Base-by-base conservation (phyloP, 2,113 vertebrate genomes). In the Zosterops hypoxanthus region DNA sequence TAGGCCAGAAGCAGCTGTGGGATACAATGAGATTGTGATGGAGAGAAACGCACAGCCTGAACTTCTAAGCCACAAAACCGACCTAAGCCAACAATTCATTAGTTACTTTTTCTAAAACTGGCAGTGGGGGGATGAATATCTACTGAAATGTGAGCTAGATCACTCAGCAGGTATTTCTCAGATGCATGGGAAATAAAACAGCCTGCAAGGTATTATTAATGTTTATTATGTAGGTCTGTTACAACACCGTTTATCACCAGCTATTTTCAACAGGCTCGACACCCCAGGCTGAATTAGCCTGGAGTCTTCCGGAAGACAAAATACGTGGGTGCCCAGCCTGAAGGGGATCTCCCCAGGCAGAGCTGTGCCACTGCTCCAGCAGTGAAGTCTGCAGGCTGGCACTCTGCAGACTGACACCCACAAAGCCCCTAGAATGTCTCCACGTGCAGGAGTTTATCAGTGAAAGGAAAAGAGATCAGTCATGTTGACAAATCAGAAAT, bases 401-500 rank as follows among this genome's bases (percentile, higher is more conserved):
- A 46, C 65, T 25, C 50, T 6, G 2, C 71, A 66, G 82, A 70
- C 6, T 86, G 81, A 63, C 61, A 75, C 49, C 86, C 69, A n/a
- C 42, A 65, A 49, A 82, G n/a, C n/a, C 73, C 77, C 77, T 23
- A 8, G 20, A 92, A 84, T 6, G 31, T 61, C 73, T 59, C 87
- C 42, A 22, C 0, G 0, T 11, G 18, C 46, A 52, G 10, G 15
- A 80, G 39, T 1, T 0, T 1, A 41, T 42, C 68, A 25, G 39
- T 14, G 60, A 69, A 80, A 56, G 47, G 52, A 90, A 78, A 49
- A 12, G 1, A 47, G 81, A 75, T 94, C 66, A 94, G 76, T 86
- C 93, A 96, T 29, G 68, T 41, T 73, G 87, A 90, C 63, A 96
- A 90, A 94, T 70, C 82, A 92, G 87, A 95, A 94, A 81, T 66